Percentiles rank a stretch among this genome's conserved stretches.
phyloP scores from a whole-genome alignment of 2,797 vertebrate genomes.

The Chelonia mydas region DNA sequence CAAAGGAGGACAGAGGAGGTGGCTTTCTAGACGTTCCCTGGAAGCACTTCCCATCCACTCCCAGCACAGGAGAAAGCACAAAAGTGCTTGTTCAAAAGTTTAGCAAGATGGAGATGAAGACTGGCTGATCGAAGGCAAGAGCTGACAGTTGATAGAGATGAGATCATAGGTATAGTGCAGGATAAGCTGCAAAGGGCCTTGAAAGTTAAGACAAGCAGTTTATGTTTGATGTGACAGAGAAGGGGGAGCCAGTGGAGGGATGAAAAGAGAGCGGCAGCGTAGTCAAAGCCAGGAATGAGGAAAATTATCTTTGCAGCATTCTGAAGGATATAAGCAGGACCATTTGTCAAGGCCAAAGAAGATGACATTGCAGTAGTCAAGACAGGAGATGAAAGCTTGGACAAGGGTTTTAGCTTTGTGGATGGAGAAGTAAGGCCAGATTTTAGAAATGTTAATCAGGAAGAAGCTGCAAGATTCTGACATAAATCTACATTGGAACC shows the following conservation, averaged over 20 bases:
- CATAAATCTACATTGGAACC: background rate
- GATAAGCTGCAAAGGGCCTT: background rate
- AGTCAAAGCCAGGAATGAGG: background rate
- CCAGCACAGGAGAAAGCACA: background rate
- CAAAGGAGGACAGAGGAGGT: background rate
- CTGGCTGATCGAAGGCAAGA: background rate
- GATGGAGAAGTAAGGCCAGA: background rate
- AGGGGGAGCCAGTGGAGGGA: background rate
- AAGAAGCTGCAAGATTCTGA: background rate
- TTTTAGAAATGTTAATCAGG: background rate
- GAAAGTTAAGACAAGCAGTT: background rate
- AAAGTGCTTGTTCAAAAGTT: background rate
- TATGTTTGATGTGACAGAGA: background rate
- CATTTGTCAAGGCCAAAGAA: background rate
- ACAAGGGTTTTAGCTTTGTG: background rate
- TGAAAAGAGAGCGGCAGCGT: background rate
- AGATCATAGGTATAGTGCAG: background rate
- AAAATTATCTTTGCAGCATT: background rate
- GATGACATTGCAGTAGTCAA: background rate
- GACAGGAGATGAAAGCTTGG: background rate
- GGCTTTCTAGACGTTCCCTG: background rate
- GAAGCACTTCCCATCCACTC: background rate
- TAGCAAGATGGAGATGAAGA: background rate
- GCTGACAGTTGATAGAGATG: background rate
- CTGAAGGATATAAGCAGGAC: background rate